Evolutionary conservation across 2,797 vertebrate genomes (phyloP), one percentile per base, ranked within the genome.

Genomic region (Lacerta viridis): DNA sequence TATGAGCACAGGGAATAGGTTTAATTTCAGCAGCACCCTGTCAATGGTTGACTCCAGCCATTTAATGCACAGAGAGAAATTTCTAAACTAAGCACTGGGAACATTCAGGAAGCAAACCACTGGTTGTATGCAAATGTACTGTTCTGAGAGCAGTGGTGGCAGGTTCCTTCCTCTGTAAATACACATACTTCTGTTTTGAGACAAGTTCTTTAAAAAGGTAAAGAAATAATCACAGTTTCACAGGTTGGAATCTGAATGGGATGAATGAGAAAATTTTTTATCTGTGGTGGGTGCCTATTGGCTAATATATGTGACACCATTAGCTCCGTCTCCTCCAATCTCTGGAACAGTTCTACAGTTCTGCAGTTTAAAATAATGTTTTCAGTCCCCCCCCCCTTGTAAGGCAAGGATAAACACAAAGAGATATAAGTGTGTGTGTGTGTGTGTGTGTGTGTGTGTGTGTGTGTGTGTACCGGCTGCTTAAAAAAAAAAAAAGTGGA

Each of bases 1-100:
- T n/a, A 80, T 79, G 46, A 90, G 68, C 1, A 29, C 69, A 75
- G 76, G 89, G 88, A 95, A 55, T 84, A 87, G 27, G 29, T 33
- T 80, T 43, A 41, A 68, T 88, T 92, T 86, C 20, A 29, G 33
- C 46, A 90, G 55, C 55, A 25, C 61, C 61, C 80, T 84, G 84
- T 69, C n/a, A 43, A 82, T 39, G 72, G 15, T 43, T 23, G 17
- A 80, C 23, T 87, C 84, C 64, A 66, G 29, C 50, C 61, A 88
- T 88, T 91, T 80, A 69, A 83, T 79, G 92, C 78, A 83, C 55
- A 33, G 76, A 82, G 41, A 89, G 33, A 75, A 25, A 64, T 75
- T 89, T 85, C 39, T 50, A 68, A 89, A 89, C 7, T 81, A 55
- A 82, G 33, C 78, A 86, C 50, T 68, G 43, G 78, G 41, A 80